Base-by-base conservation (phyloP, 2,797 vertebrate genomes). In the Lutjanus campechanus region DNA sequence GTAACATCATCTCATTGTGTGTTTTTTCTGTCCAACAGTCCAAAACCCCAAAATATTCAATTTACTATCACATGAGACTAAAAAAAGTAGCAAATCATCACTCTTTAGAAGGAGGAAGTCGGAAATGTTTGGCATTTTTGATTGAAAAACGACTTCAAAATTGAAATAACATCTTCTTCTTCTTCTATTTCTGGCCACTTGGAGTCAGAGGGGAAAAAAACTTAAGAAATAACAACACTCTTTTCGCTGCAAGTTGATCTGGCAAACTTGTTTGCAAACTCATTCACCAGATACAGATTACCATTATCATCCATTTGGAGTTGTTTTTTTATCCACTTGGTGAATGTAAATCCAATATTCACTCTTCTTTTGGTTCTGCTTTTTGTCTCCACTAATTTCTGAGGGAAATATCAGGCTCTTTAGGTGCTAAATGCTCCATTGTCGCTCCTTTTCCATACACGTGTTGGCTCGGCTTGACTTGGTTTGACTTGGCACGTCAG, bases 371-470 rank as follows among this genome's bases (percentile, higher is more conserved):
- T 25, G 19, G 41, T 22, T 62, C 43, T 4, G 9, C 11, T 46
- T 72, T 66, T 40, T 70, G 36, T 65, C 73, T 49, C 54, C 49
- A 70, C 7, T n/a, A 17, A 12, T 11, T 17, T 10, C 11, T 25
- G 58, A 36, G 5, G 19, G 13, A 49, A 63, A 12, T 29, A 15
- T 40, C 15, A 8, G 19, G 17, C 22, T 47, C 55, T 60, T 53
- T 6, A 41, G 51, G 40, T 15, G 46, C 47, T 25, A 43, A 82
- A 54, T 41, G 15, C 6, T 15, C 8, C 49, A 70, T 12, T 3
- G 5, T 36, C 4, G 29, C 29, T 36, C 29, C 29, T 36, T 36
- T 36, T 36, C 29, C 29, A 36, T 36, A 36, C 29, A 36, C 29
- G 29, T 36, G 29, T 36, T 36, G 29, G 29, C 5, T 36, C 29